Percentiles rank a stretch among this genome's conserved stretches.
Conservation (phyloP, 2,888 invertebrate species). For the Spisula subtruncata region DNA sequence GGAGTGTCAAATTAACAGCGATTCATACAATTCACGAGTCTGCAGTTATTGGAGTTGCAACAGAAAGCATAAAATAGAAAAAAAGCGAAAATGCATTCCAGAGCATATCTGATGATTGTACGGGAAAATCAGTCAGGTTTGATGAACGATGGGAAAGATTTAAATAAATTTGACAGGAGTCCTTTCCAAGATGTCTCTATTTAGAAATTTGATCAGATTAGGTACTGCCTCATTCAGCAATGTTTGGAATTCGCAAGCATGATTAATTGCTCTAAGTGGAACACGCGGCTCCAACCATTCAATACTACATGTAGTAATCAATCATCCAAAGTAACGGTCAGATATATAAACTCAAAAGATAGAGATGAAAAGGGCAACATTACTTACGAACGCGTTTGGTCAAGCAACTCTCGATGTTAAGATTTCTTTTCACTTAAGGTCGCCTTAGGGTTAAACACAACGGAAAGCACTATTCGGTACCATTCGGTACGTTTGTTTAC, state of each 20-base stretch:
- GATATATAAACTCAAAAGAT: not conserved
- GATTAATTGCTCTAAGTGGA: not conserved
- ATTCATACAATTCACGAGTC: constrained; percentile 17
- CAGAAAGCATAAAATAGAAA: not conserved
- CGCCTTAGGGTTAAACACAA: too few relatives aligned
- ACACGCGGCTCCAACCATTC: not conserved
- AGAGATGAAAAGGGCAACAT: too few relatives aligned
- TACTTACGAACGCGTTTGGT: too few relatives aligned
- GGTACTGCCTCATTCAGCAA: not conserved
- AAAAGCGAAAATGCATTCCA: constrained; percentile 15
- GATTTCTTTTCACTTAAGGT: too few relatives aligned
- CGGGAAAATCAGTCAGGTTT: not conserved
- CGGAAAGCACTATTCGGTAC: too few relatives aligned
- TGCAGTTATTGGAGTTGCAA: not conserved
- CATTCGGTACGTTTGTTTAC: too few relatives aligned
- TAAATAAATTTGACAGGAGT: constrained; percentile 15
- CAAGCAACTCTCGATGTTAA: too few relatives aligned
- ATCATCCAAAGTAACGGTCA: not conserved
- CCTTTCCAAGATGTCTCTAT: constrained; percentile 20
- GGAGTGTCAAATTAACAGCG: not conserved
- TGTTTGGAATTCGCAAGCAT: not conserved
- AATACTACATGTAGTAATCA: not conserved
- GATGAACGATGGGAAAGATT: constrained; percentile 1
- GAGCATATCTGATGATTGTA: constrained; percentile 2
- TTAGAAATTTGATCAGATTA: constrained; percentile 6